phyloP scores from a whole-genome alignment of 2,888 invertebrate genomes.

The Leptopilina myrica region DNA sequence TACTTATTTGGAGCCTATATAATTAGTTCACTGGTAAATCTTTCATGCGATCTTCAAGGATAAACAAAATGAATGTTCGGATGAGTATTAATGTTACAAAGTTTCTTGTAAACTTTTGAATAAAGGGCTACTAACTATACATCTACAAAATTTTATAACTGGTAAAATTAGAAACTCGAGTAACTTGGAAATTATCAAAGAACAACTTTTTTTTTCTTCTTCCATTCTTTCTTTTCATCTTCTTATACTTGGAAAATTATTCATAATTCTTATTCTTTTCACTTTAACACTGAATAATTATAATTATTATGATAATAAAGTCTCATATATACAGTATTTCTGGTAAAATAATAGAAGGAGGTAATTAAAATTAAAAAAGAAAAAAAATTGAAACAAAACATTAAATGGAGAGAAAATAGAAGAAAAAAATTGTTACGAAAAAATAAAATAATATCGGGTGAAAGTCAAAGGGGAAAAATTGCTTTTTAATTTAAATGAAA shows the following conservation, averaged over 20 bases:
- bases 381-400: neutral
- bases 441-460: neutral
- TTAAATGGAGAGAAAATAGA: neutral
- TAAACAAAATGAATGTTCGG: constrained; percentile 1
- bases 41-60: neutral
- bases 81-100: neutral
- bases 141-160: neutral
- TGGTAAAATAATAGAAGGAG: neutral
- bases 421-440: neutral
- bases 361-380: neutral
- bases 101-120: neutral
- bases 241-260: constrained; percentile 13
- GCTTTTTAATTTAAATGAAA: neutral
- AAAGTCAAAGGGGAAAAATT: neutral
- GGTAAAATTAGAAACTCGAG: neutral
- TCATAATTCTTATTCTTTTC: neutral
- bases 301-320: constrained; percentile 9
- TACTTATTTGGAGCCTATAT: neutral
- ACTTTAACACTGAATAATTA: constrained; percentile 10
- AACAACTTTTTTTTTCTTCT: neutral
- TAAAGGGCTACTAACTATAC: neutral
- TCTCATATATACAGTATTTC: neutral
- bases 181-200: constrained; percentile 2
- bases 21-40: constrained; percentile 5
- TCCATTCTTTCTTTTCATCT: neutral